Conservation (phyloP, 2,113 vertebrate genomes). For the Catharus fuscescens region DNA sequence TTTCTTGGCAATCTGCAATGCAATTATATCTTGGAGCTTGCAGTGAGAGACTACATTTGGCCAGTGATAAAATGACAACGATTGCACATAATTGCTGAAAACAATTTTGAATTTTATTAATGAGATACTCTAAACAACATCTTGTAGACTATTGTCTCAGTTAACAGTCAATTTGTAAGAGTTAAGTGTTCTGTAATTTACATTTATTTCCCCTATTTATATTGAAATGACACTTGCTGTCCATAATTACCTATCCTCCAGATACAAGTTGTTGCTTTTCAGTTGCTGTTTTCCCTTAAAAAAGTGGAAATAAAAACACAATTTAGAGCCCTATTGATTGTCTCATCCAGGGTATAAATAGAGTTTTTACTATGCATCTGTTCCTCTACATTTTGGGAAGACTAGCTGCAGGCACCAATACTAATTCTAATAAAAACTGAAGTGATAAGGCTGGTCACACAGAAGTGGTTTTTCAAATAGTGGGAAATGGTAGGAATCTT, state of each 20-base stretch:
- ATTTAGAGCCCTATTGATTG: background rate
- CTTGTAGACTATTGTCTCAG: constrained; percentile 63
- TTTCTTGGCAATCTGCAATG: constrained; percentile 62
- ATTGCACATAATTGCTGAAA: constrained; percentile 75
- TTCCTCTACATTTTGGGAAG: background rate
- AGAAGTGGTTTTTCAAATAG: background rate
- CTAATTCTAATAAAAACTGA: background rate
- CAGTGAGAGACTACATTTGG: constrained; percentile 60
- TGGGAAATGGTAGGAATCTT: background rate
- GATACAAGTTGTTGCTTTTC: constrained; percentile 56
- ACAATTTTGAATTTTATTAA: constrained; percentile 78
- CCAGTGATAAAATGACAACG: constrained; percentile 69
- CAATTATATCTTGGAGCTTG: constrained; percentile 42
- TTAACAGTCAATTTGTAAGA: constrained; percentile 60
- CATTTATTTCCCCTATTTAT: constrained; percentile 29
- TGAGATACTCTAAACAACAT: constrained; percentile 70
- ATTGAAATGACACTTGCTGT: constrained; percentile 37
- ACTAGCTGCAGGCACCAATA: background rate
- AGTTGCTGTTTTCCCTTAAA: constrained; percentile 17
- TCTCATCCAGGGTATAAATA: background rate
- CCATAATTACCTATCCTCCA: constrained; percentile 49
- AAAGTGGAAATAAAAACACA: background rate
- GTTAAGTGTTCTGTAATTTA: constrained; percentile 57
- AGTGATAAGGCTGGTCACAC: background rate
- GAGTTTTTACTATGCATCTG: background rate